Evolutionary conservation across 1,140 invertebrate species (phyloP).

Genomic region (Cyphomyrmex costatus): DNA sequence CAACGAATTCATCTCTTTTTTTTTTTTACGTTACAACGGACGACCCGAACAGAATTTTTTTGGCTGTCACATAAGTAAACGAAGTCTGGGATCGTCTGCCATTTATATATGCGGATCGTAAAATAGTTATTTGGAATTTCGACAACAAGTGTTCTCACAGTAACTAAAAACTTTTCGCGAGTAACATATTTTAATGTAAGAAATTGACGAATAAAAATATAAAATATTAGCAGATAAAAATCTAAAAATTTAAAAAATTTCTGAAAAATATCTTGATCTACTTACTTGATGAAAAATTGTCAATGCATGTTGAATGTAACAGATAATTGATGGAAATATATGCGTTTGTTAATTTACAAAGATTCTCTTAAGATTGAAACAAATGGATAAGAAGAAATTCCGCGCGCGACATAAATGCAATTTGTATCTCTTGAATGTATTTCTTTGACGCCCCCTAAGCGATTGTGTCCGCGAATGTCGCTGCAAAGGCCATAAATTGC

Average conservation of each 20-base stretch:
- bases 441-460: not conserved
- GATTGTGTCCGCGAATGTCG: not conserved
- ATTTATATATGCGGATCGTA: not conserved
- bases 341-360: not conserved
- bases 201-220: not conserved
- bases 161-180: not conserved
- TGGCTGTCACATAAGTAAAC: not conserved
- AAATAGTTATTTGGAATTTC: not conserved
- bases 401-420: not conserved
- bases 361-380: not conserved
- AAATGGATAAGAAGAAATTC: not conserved
- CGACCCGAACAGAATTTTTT: not conserved
- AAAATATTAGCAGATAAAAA: not conserved
- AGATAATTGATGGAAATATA: not conserved
- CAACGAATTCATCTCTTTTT: no score
- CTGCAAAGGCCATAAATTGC: conserved; percentile 35
- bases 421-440: not conserved
- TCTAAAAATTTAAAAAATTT: not conserved
- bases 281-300: not conserved
- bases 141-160: not conserved
- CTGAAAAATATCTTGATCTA: not conserved
- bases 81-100: not conserved
- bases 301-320: not conserved
- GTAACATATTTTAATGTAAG: no score
- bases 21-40: no score